Evolutionary conservation across 2,113 vertebrate species (phyloP).

Genomic region (Sinocyclocheilus anophthalmus): DNA sequence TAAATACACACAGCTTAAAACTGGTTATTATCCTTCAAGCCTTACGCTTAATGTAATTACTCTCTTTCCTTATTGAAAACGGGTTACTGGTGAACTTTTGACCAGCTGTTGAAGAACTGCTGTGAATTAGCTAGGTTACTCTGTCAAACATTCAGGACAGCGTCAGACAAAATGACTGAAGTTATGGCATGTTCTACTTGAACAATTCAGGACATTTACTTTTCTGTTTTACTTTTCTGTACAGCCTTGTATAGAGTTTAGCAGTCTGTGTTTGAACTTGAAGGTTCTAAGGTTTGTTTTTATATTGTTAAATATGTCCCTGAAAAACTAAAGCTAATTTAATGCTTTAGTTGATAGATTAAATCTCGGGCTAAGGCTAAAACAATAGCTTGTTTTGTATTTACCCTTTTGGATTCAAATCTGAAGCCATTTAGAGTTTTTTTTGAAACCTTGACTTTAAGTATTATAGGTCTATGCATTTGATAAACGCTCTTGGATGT

Average conservation of each 20-base stretch:
- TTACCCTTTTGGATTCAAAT: slow-evolving; percentile 18
- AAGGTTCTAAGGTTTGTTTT: no score
- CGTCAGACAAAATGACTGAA: not conserved
- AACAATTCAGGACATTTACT: not conserved
- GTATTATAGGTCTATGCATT: slow-evolving; percentile 13
- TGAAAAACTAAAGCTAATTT: not conserved
- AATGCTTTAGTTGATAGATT: not conserved
- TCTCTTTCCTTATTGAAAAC: slow-evolving; percentile 29
- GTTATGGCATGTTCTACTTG: not conserved
- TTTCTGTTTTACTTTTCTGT: not conserved
- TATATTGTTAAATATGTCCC: not conserved
- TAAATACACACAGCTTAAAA: slow-evolving; percentile 3
- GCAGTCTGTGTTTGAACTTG: not conserved
- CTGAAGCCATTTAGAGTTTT: not conserved
- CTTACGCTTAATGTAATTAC: slow-evolving; percentile 13
- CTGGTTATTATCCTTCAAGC: slow-evolving; percentile 7
- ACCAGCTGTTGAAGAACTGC: not conserved
- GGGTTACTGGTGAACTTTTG: slow-evolving; percentile 38
- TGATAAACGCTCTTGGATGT: not conserved
- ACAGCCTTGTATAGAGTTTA: not conserved
- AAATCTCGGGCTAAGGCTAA: not conserved
- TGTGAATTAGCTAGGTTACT: not conserved
- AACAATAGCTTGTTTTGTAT: slow-evolving; percentile 15
- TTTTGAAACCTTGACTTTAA: not conserved
- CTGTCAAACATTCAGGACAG: not conserved